Base-by-base conservation (phyloP, 2,113 vertebrate species). In the Circaetus cinerascens region DNA sequence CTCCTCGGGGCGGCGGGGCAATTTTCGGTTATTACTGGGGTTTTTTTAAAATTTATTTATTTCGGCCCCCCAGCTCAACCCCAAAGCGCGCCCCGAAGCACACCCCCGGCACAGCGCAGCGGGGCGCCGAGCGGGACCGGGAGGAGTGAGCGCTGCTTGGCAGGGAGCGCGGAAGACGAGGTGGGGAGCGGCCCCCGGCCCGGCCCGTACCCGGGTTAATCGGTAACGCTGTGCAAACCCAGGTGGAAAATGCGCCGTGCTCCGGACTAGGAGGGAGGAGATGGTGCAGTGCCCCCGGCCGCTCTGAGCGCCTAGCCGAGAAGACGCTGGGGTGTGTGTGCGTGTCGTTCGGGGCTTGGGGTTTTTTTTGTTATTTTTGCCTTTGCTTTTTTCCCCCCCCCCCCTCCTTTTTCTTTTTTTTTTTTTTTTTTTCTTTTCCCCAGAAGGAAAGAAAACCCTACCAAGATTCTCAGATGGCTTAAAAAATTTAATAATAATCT, bases 381-480 rank as follows among this genome's bases (percentile, higher is more conserved):
- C 40, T 38, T 82, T 45, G 19, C 12, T 45, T 50, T 26, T 50
- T 25, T 2, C 4, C 0, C 4, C 19, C 14, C 17, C 19, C 5
- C 10, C 1, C 2, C 3, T 3, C 5, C 8, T 22, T 15, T 26
- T 36, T 30, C 3, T 29, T 32, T 27, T 20, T 27, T 13, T 16
- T 38, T 13, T 16, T 38, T 41, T 8, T 25, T 34, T 34, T 40
- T n/a, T 25, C 2, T 48, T 38, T 51, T 32, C 9, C 27, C n/a
- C 64, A 19, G 91, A 81, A 85, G 75, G 45, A 85, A 71, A 62
- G 92, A 34, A 93, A 93, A 82, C 26, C 48, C 40, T 82, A 32
- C 67, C 74, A 86, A 46, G 94, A 90, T 88, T 86, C 68, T 91
- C 86, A 91, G 89, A 94, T 95, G 95, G 93, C 95, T 94, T 71